phyloP scores from a whole-genome alignment of 2,888 invertebrate genomes.

The Endomychus coccineus region DNA sequence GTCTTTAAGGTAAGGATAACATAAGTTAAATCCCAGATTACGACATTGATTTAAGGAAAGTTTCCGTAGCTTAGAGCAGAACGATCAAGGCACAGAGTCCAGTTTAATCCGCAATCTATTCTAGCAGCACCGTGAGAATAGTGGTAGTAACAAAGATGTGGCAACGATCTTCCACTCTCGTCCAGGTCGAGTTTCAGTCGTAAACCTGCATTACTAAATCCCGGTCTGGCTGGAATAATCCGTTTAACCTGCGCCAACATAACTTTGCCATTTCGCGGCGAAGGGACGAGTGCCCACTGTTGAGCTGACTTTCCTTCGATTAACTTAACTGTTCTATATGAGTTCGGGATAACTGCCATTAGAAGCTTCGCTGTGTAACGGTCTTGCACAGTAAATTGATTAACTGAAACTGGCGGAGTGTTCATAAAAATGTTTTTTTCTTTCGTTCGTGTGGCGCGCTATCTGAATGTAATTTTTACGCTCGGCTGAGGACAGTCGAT shows the following conservation, averaged over 20 bases:
- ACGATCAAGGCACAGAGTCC: constrained; percentile 31
- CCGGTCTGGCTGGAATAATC: constrained; percentile 35
- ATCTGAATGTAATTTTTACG: constrained; percentile 13
- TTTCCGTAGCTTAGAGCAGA: constrained; percentile 34
- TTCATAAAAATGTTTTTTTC: constrained; percentile 32
- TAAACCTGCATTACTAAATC: constrained; percentile 25
- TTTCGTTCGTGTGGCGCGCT: constrained; percentile 15
- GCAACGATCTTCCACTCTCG: constrained; percentile 22
- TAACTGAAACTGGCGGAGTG: constrained; percentile 35
- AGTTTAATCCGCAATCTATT: constrained; percentile 34
- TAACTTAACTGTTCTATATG: constrained; percentile 36
- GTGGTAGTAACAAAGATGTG: constrained; percentile 17
- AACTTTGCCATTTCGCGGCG: constrained; percentile 42
- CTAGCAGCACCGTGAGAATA: constrained; percentile 16
- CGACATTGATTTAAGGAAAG: constrained; percentile 34
- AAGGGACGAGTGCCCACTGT: constrained; percentile 24
- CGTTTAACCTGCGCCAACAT: constrained; percentile 43
- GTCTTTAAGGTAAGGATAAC: constrained; percentile 33
- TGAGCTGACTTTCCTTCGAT: constrained; percentile 29
- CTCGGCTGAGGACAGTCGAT: constrained; percentile 31
- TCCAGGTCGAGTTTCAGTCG: constrained; percentile 18
- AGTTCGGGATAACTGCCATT: too few relatives aligned
- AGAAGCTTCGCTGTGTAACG: constrained; percentile 34
- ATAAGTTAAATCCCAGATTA: constrained; percentile 32
- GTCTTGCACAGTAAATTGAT: constrained; percentile 35